These are phyloP conservation scores for Festucalex cinctus DNA, from an alignment of 2,113 vertebrate species.

Conservation along the genomic window DNA sequence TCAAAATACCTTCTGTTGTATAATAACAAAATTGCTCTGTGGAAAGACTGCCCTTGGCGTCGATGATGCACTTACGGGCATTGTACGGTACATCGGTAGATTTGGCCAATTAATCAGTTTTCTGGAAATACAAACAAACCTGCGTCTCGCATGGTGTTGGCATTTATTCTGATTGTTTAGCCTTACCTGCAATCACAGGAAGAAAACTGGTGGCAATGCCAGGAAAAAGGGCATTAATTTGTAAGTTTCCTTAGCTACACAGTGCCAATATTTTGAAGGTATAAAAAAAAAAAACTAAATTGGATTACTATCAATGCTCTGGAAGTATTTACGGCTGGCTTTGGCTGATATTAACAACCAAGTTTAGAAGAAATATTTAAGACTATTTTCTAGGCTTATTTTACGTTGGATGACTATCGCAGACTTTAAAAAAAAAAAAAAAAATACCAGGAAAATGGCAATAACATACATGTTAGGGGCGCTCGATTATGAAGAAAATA, in stretches of 20 bases:
- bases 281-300: neutral
- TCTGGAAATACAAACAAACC: slow-evolving; percentile 28
- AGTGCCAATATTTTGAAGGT: neutral
- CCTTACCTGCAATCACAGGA: neutral
- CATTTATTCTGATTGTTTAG: neutral
- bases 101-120: slow-evolving; percentile 3
- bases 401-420: neutral
- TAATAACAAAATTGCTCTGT: slow-evolving; percentile 31
- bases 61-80: neutral
- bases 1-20: slow-evolving; percentile 24
- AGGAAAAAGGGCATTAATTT: neutral
- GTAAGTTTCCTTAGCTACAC: neutral
- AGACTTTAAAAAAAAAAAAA: too few species aligned
- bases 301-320: neutral
- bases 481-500: too few species aligned
- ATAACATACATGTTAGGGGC: too few species aligned
- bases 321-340: neutral
- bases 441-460: too few species aligned
- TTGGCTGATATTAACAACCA: neutral
- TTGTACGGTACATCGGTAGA: neutral
- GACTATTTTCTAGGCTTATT: neutral
- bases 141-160: slow-evolving; percentile 10
- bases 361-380: neutral
- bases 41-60: slow-evolving; percentile 18
- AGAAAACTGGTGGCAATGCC: neutral